Percentiles rank a stretch among this genome's conserved stretches.
Evolutionary conservation across 1,140 invertebrate species (phyloP).

Genomic region (Teleopsis dalmanni): DNA sequence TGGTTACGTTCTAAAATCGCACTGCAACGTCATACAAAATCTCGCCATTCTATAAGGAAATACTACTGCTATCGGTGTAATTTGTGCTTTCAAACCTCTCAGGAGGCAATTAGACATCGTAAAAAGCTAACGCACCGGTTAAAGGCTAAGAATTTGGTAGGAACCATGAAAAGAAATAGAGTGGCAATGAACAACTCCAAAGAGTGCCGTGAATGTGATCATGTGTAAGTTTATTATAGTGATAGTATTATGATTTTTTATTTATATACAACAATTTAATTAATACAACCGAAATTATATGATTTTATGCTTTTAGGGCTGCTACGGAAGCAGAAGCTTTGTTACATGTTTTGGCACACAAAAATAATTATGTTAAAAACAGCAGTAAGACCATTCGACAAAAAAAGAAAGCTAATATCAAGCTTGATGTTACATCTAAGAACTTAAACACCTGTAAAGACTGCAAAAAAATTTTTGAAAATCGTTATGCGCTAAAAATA

Average conservation of each 20-base stretch:
- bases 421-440: neutral
- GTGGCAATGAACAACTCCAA: slow-evolving; percentile 12
- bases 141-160: slow-evolving; percentile 5
- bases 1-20: slow-evolving; percentile 54
- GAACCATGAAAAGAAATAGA: neutral
- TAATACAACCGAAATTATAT: neutral
- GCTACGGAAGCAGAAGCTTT: slow-evolving; percentile 8
- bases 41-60: slow-evolving; percentile 48
- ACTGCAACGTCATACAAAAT: slow-evolving; percentile 57
- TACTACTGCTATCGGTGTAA: slow-evolving; percentile 63
- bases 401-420: neutral
- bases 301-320: neutral
- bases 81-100: slow-evolving; percentile 52
- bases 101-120: slow-evolving; percentile 60
- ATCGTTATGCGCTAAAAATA: slow-evolving; percentile 53
- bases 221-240: slow-evolving; percentile 17
- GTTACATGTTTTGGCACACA: slow-evolving; percentile 6
- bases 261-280: slow-evolving; percentile 23
- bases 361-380: too few species aligned
- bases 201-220: slow-evolving; percentile 55
- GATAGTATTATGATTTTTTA: too few species aligned
- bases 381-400: neutral
- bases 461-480: slow-evolving; percentile 40
- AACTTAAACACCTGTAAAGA: slow-evolving; percentile 13
- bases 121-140: slow-evolving; percentile 51